phyloP scores from a whole-genome alignment of 1,140 invertebrate species.

The Gryon sp. region DNA sequence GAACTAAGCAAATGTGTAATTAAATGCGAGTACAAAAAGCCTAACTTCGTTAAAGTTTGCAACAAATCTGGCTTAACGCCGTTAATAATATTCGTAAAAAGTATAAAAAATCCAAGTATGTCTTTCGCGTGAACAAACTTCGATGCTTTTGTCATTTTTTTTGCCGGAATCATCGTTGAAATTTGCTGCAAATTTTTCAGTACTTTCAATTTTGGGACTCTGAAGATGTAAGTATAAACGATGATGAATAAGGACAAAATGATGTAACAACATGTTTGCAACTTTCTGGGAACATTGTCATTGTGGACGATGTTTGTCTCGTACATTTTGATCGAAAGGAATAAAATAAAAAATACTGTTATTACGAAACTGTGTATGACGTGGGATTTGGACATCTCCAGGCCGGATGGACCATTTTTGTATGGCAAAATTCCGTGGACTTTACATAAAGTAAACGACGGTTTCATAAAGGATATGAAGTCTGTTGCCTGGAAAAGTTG shows the following conservation, averaged over 20 bases:
- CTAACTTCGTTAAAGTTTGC: not conserved
- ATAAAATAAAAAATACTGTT: not conserved
- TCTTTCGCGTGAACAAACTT: conserved; percentile 69
- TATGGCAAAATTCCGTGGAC: conserved; percentile 32
- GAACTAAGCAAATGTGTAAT: conserved; percentile 63
- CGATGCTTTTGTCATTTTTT: conserved; percentile 50
- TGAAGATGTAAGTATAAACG: conserved; percentile 41
- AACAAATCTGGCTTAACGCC: not conserved
- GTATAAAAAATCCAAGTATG: conserved; percentile 58
- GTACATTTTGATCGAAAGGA: not conserved
- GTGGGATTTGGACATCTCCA: not conserved
- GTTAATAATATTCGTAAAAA: conserved; percentile 29
- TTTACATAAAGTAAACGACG: conserved; percentile 15
- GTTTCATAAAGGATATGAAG: conserved; percentile 31
- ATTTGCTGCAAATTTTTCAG: conserved; percentile 36
- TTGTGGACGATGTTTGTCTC: not conserved
- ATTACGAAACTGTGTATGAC: conserved; percentile 10
- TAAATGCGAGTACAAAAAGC: conserved; percentile 43
- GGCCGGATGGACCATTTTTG: not conserved
- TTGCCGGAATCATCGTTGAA: conserved; percentile 47
- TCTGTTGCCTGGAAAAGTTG: conserved; percentile 21
- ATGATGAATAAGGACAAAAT: conserved; percentile 37
- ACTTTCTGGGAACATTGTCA: conserved; percentile 31
- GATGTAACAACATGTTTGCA: conserved; percentile 64
- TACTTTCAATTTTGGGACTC: conserved; percentile 30